phyloP scores from a whole-genome alignment of 2,888 invertebrate genomes.

The Aspidiotus rigidus region DNA sequence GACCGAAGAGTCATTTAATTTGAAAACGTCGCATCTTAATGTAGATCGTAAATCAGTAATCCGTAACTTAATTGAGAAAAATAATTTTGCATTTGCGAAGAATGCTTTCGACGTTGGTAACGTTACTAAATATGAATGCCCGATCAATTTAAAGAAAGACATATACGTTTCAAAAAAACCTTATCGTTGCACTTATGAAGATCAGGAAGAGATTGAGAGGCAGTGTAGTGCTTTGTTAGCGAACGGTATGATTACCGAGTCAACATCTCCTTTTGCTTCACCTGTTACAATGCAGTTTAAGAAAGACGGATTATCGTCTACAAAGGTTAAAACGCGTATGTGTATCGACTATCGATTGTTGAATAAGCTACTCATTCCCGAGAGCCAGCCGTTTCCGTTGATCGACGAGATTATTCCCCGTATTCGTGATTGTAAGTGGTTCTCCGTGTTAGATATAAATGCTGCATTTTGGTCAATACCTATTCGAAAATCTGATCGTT shows the following conservation, averaged over 20 bases:
- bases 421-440: conserved; percentile 41
- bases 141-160: neutral
- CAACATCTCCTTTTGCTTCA: conserved; percentile 24
- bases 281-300: conserved; percentile 22
- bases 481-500: conserved; percentile 9
- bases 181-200: conserved; percentile 20
- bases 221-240: conserved; percentile 20
- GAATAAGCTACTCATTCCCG: conserved; percentile 16
- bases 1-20: neutral
- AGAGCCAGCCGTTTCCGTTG: conserved; percentile 23
- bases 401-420: conserved; percentile 8
- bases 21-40: neutral
- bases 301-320: conserved; percentile 10
- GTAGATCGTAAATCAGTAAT: neutral
- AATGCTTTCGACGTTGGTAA: conserved; percentile 1
- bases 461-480: conserved; percentile 42
- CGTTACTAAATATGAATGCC: neutral
- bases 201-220: conserved; percentile 25
- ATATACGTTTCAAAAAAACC: conserved; percentile 20
- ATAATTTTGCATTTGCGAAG: conserved; percentile 6
- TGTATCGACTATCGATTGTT: conserved; percentile 24
- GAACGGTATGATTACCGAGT: conserved; percentile 23
- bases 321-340: conserved; percentile 15
- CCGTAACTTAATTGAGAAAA: neutral
- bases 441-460: conserved; percentile 41